Base-by-base conservation (phyloP, 2,797 vertebrate genomes). In the Numenius phaeopus region DNA sequence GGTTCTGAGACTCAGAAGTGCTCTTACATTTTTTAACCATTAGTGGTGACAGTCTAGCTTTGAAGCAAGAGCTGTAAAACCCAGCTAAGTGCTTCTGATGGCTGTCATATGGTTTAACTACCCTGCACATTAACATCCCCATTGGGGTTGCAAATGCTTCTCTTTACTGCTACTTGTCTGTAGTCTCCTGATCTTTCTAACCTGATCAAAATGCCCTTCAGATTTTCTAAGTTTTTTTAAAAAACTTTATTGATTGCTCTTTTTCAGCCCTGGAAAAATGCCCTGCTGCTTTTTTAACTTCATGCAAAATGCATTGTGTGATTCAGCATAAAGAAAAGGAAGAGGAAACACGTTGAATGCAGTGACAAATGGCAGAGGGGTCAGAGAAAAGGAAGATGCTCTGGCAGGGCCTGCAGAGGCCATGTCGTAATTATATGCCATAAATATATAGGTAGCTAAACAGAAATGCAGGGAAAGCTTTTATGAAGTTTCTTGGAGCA, bases 241-340 rank as follows among this genome's bases (percentile, higher is more conserved):
- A 12, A 54, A 52, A 7, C 11, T 76, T 47, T 64, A 73, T 87
- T 24, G 27, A 27, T 46, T 42, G 9, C 6, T 87, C 21, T 77
- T 89, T 92, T 64, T 80, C 24, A 55, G 27, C 32, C 58, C 66
- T 95, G 40, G 61, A 94, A 96, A 30, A 72, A 67, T 32, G 30
- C 14, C 37, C n/a, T 65, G 42, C 49, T 95, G n/a, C 73, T 26
- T 81, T 89, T 96, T 89, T 75, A 65, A 82, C 39, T 76, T 66
- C 21, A 16, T 78, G 49, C 55, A 90, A 90, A 89, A 62, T 70
- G 32, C 50, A 16, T n/a, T 34, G 40, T 29, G 29, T 75, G 73
- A 90, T 79, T 97, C 71, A 52, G 37, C 70, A 54, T 23, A 84
- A 93, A 90, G 57, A 58, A 77, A 66, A 58, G 49, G 75, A 87